Base-by-base conservation (phyloP, 2,113 vertebrate genomes). In the Plecturocebus donacophilus region DNA sequence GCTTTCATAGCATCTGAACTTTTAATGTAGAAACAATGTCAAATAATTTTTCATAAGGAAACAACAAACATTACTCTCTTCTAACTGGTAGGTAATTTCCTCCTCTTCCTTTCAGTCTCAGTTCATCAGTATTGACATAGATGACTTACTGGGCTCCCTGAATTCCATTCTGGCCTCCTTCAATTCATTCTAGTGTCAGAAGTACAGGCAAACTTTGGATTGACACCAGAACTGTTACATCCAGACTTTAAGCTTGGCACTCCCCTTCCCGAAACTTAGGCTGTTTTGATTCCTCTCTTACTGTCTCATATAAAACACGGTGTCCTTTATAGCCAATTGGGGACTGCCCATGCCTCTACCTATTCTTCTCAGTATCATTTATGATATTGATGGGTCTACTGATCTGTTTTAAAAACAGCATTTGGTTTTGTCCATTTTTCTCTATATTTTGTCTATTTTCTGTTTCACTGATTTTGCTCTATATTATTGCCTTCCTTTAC, bases 1-100 rank as follows among this genome's bases (percentile, higher is more conserved):
- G 98, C 98, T 98, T 98, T 95, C 54, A 61, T 6, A 75, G 32
- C 32, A 77, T 75, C 66, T 86, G 58, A 86, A 87, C 83, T 92
- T 97, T 91, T 68, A 80, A 92, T 87, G 71, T 12, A 90, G 75
- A 90, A 89, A 87, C 23, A 47, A 19, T 64, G 54, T 79, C 32
- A 52, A 76, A 76, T 21, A 88, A 40, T 49, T 79, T 91, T 84
- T 84, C 70, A 84, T 35, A 83, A 81, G 80, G 49, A 52, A 90
- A 91, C 73, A 87, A 11, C 49, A 92, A 96, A 68, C 19, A 80
- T 61, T 68, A 82, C 19, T 82, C 23, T 86, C 47, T 61, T 87
- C 58, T 86, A 68, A 71, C 52, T 0, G 3, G 30, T 38, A 58
- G 40, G 12, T n/a, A 76, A 66, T 56, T 17, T 52, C 8, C 25